Base-by-base conservation (phyloP, 23 tunicate species). In the Aplidium turbinatum region DNA sequence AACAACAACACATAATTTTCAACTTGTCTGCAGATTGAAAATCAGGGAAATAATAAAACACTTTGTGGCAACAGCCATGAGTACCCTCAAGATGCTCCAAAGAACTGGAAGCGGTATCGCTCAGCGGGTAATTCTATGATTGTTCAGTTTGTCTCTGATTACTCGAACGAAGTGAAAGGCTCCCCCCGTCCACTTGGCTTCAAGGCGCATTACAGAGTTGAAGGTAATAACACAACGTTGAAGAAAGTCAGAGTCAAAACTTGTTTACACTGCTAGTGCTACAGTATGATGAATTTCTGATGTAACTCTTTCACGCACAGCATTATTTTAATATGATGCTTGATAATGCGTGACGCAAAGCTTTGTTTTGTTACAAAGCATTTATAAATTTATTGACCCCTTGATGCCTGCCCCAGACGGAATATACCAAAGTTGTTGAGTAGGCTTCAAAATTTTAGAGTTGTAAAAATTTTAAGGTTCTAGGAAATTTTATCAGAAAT, bases 91-190 rank as follows among this genome's bases (percentile, higher is more conserved):
- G 80, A 72, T 60, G 80, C 80, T 32, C 87, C 87, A 4, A 4
- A 18, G 31, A 27, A 19, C 28, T 0, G 39, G 2, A 56, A 63
- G 31, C 70, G 33, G 3, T 50, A 60, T 60, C 65, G 73, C 46
- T 74, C 83, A 0, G 47, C 46, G 21, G 40, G 46, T 9, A 88
- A 88, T 46, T 31, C 29, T 39, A 76, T 77, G 87, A 58, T 73
- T 2, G 33, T 88, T 19, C 56, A 57, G 23, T 76, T 88, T 36
- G 87, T 81, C 5, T 75, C 87, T 22, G 96, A 88, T 70, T 88
- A 88, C 39, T 82, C 87, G 0, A 88, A 88, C 57, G 96, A 81
- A 50, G n/a, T n/a, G n/a, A n/a, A n/a, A n/a, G n/a, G n/a, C n/a
- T 79, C 76, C 6, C 96, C 96, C 13, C 24, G 33, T 31, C 84